phyloP scores from a whole-genome alignment of 2,113 vertebrate genomes.

The Embiotoca jacksoni region DNA sequence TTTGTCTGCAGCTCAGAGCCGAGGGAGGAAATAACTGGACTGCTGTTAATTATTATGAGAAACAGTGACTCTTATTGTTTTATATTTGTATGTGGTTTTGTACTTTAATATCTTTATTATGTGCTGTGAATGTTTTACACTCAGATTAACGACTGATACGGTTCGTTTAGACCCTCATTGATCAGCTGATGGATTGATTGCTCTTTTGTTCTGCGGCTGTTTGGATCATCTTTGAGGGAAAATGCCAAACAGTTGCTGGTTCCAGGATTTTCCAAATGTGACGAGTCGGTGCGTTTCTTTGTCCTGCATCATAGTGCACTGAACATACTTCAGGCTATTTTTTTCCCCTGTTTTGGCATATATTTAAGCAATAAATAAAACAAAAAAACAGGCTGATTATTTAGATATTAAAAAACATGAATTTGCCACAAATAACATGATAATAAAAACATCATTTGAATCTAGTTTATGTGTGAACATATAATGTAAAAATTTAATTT shows the following conservation, averaged over 20 bases:
- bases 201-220: no score
- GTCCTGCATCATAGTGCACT: not conserved
- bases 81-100: no score
- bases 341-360: not conserved
- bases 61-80: not conserved
- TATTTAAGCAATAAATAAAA: no score
- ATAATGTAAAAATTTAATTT: no score
- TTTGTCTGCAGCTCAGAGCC: conserved; percentile 66
- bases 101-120: no score
- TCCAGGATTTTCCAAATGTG: not conserved
- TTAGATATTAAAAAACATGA: no score
- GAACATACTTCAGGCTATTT: conserved; percentile 8
- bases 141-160: not conserved
- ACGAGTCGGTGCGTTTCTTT: not conserved
- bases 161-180: not conserved
- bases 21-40: conserved; percentile 9
- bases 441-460: no score
- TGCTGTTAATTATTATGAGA: conserved; percentile 23
- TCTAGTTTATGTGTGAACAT: no score
- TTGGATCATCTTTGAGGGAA: no score
- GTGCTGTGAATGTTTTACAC: no score
- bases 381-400: no score
- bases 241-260: not conserved
- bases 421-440: no score
- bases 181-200: not conserved